These are phyloP conservation scores for Scarus forsteni DNA, from an alignment of 2,797 vertebrate genomes.

Conservation along the genomic window DNA sequence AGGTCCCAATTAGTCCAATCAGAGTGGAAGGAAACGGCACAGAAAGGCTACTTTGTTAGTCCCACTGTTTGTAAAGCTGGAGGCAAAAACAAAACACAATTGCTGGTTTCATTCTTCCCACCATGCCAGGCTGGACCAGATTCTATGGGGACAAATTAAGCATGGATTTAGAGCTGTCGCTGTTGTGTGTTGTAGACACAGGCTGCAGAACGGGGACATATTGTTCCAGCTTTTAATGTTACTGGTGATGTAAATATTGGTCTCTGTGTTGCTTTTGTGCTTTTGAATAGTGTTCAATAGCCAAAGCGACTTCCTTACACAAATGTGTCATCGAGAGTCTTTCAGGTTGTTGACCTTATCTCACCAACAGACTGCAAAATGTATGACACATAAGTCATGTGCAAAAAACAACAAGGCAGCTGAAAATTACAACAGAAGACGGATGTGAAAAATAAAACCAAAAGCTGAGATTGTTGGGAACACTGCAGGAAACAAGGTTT, in stretches of 20 bases:
- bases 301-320: slow-evolving; percentile 78
- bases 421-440: slow-evolving; percentile 24
- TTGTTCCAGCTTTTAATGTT: slow-evolving; percentile 81
- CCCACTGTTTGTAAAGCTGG: slow-evolving; percentile 85
- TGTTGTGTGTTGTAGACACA: slow-evolving; percentile 72
- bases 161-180: slow-evolving; percentile 68
- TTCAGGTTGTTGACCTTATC: slow-evolving; percentile 58
- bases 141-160: slow-evolving; percentile 75
- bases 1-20: slow-evolving; percentile 89
- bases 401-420: slow-evolving; percentile 28
- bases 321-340: slow-evolving; percentile 82
- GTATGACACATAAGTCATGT: slow-evolving; percentile 45
- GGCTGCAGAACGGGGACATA: slow-evolving; percentile 52
- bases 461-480: slow-evolving; percentile 11
- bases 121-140: slow-evolving; percentile 51
- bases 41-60: slow-evolving; percentile 89
- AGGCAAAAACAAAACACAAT: slow-evolving; percentile 87
- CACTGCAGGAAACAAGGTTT: slow-evolving; percentile 12
- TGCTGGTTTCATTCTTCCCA: slow-evolving; percentile 74
- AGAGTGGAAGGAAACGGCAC: slow-evolving; percentile 87
- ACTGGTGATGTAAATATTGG: slow-evolving; percentile 85
- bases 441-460: slow-evolving; percentile 45
- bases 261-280: slow-evolving; percentile 70
- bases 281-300: slow-evolving; percentile 74
- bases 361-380: slow-evolving; percentile 36